Evolutionary conservation across 2,888 invertebrate species (phyloP).

Genomic region (Folsomia manolachei): DNA sequence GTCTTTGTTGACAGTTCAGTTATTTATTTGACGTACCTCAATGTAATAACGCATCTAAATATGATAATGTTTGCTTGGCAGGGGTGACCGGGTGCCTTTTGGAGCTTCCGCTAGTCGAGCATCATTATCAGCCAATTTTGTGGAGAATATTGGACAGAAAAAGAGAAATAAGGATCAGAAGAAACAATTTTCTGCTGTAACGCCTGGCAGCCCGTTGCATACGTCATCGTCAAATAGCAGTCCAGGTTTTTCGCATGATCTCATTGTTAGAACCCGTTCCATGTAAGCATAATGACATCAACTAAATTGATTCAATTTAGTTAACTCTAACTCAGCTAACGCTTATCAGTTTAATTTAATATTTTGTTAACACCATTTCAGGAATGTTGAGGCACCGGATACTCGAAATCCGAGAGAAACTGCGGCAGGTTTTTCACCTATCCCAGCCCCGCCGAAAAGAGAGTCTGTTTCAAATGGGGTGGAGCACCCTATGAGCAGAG

Average conservation of each 20-base stretch:
- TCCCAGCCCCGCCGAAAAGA: background rate
- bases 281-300: background rate
- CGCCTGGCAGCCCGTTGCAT: background rate
- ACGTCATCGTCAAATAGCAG: background rate
- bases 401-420: too few species aligned
- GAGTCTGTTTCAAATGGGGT: background rate
- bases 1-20: too few species aligned
- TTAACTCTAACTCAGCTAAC: background rate
- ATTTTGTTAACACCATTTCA: too few species aligned
- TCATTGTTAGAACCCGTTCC: background rate
- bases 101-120: background rate
- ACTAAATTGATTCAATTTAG: background rate
- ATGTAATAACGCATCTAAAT: too few species aligned
- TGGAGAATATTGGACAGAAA: slow-evolving; percentile 2
- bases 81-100: background rate
- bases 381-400: background rate
- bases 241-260: background rate
- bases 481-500: too few species aligned
- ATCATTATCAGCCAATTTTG: slow-evolving; percentile 2
- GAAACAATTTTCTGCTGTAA: background rate
- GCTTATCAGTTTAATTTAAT: background rate
- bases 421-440: too few species aligned
- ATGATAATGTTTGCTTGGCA: background rate
- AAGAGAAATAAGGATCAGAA: slow-evolving; percentile 4
- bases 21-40: too few species aligned